These are phyloP conservation scores for Elephas maximus DNA, from an alignment of 2,113 vertebrate genomes.

Conservation along the genomic window DNA sequence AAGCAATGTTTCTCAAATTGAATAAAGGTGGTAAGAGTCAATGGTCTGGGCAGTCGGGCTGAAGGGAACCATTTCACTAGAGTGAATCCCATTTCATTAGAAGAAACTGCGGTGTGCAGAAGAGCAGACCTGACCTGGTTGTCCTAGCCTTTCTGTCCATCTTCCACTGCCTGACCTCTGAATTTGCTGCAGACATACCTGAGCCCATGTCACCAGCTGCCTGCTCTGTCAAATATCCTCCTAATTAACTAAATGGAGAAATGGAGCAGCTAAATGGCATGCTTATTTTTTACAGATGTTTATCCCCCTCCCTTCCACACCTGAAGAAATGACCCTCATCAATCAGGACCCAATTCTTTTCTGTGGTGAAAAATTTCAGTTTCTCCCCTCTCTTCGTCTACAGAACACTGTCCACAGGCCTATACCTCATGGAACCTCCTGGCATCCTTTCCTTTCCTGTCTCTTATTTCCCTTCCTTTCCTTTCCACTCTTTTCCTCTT, in stretches of 20 bases:
- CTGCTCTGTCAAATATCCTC: background rate
- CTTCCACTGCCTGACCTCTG: background rate
- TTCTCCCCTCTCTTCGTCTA: background rate
- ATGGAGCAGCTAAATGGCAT: background rate
- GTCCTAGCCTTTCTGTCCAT: background rate
- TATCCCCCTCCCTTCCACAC: background rate
- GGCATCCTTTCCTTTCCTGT: background rate
- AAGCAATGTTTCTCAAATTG: background rate
- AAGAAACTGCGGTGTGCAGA: background rate
- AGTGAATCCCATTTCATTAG: background rate
- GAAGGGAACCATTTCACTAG: background rate
- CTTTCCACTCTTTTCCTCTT: too few species aligned
- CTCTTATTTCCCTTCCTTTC: background rate
- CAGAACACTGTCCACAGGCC: fast-evolving
- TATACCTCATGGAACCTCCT: background rate
- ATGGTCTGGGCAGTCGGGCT: background rate
- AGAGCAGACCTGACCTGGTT: background rate
- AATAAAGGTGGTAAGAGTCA: background rate
- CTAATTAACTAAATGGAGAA: background rate
- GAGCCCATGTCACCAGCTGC: background rate
- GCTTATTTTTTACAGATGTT: background rate
- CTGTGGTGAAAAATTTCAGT: background rate
- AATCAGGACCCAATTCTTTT: background rate
- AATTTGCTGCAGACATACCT: background rate
- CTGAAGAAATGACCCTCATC: background rate